Base-by-base conservation (phyloP, 2,113 vertebrate species). In the Indicator indicator region DNA sequence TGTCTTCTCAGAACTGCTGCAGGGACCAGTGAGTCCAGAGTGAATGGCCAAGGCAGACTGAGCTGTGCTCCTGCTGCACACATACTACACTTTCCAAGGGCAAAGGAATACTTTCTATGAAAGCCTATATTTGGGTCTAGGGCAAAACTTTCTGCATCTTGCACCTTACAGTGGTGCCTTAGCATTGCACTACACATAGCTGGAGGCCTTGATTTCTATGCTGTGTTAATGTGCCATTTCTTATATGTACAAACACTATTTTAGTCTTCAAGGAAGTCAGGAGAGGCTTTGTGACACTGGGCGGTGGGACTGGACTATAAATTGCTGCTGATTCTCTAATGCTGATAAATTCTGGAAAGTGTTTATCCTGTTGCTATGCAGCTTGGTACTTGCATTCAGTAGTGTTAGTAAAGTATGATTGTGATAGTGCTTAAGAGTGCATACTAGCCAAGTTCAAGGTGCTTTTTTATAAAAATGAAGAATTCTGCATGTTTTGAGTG, bases 391-490 rank as follows among this genome's bases (percentile, higher is more conserved):
- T 76, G 54, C 70, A 71, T 44, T 63, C 32, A 50, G 9, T 68
- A 76, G 40, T 86, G 19, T 94, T 96, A 87, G 44, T 84, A 94
- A 76, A 91, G 70, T 86, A 52, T 54, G 64, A 63, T 38, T 88
- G 63, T 4, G 9, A 1, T 54, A 79, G 58, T 79, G 67, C 69
- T 93, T 93, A 59, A 55, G 44, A 92, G 46, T 90, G 67, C 55
- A 33, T 33, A 14, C 48, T 46, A 93, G 54, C 21, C 86, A 32
- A 52, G 76, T 56, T 82, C 32, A 58, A 77, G 48, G 28, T 82
- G 55, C 13, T 33, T 40, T 52, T 52, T 26, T 24, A 52, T 24
- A 55, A 70, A 93, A 86, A 16, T 38, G 24, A 88, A 69, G 18
- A 90, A 81, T 54, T 91, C 30, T 27, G 11, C 58, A 6, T 48